phyloP scores from a whole-genome alignment of 2,888 invertebrate species.

The Andrena flavipes region DNA sequence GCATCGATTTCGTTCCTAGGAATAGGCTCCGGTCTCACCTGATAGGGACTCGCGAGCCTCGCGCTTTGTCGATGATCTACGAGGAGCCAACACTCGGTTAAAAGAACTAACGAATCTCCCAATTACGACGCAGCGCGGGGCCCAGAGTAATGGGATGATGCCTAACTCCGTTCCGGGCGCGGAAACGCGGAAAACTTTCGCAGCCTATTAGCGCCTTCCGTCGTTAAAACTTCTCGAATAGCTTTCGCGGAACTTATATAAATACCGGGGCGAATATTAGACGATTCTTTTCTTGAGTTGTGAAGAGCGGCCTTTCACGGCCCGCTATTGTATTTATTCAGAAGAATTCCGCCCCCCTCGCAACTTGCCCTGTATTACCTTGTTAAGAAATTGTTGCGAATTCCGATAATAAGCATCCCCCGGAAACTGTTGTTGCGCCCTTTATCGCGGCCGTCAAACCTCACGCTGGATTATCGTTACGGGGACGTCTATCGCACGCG shows the following conservation, averaged over 20 bases:
- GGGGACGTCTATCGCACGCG: neutral
- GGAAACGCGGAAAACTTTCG: constrained; percentile 61
- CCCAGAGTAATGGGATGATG: constrained; percentile 16
- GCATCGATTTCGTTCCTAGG: neutral
- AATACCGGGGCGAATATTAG: constrained; percentile 61
- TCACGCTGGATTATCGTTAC: neutral
- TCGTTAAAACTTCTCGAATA: constrained; percentile 70
- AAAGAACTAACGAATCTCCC: constrained; percentile 51
- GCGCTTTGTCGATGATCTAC: constrained; percentile 18
- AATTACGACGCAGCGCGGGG: constrained; percentile 49
- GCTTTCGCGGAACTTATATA: constrained; percentile 59
- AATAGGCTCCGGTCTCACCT: neutral
- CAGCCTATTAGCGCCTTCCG: constrained; percentile 63
- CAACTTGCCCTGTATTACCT: constrained; percentile 35
- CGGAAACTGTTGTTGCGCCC: constrained; percentile 6
- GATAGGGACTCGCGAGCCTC: neutral
- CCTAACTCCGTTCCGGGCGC: constrained; percentile 51
- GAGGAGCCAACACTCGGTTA: neutral
- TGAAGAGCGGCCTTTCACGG: constrained; percentile 48
- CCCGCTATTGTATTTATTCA: constrained; percentile 54
- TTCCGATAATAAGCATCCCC: constrained; percentile 29
- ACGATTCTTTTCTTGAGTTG: constrained; percentile 52
- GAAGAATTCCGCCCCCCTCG: constrained; percentile 27
- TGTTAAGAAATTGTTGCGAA: constrained; percentile 56
- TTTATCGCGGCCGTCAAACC: neutral